These are phyloP conservation scores for Tanypteryx hageni DNA, from an alignment of 2,888 invertebrate species.

Conservation along the genomic window DNA sequence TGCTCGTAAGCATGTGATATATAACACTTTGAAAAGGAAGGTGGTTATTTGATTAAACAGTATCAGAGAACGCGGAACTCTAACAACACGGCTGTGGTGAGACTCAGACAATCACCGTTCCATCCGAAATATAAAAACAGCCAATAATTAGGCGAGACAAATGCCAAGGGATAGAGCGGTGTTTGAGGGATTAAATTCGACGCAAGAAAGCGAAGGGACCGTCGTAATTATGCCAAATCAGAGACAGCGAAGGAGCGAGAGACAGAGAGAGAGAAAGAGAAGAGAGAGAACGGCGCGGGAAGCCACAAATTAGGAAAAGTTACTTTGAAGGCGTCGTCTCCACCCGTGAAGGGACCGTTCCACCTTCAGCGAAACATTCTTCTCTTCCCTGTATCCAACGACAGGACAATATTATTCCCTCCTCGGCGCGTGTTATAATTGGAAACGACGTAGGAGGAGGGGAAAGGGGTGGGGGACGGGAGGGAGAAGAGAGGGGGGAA, in stretches of 20 bases:
- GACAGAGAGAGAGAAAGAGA: background rate
- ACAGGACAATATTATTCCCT: background rate
- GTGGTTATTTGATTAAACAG: no score
- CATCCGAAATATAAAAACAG: no score
- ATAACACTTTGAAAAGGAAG: no score
- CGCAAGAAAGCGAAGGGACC: background rate
- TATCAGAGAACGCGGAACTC: no score
- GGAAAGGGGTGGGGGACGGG: background rate
- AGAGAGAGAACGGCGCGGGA: background rate
- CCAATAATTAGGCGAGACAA: conserved; percentile 29
- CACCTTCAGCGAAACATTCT: no score
- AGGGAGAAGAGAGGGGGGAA: no score
- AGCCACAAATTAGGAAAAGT: background rate
- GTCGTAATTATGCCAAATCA: no score
- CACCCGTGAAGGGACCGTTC: no score
- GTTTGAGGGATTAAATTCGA: conserved; percentile 32
- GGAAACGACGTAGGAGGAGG: background rate
- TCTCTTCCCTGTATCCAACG: background rate
- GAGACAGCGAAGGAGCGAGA: no score
- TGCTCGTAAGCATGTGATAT: no score
- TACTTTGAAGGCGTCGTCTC: background rate
- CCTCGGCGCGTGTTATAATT: background rate
- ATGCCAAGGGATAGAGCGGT: background rate
- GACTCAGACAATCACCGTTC: no score
- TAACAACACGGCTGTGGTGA: no score